Conservation (phyloP, 2,797 vertebrate genomes). For the Falco peregrinus region DNA sequence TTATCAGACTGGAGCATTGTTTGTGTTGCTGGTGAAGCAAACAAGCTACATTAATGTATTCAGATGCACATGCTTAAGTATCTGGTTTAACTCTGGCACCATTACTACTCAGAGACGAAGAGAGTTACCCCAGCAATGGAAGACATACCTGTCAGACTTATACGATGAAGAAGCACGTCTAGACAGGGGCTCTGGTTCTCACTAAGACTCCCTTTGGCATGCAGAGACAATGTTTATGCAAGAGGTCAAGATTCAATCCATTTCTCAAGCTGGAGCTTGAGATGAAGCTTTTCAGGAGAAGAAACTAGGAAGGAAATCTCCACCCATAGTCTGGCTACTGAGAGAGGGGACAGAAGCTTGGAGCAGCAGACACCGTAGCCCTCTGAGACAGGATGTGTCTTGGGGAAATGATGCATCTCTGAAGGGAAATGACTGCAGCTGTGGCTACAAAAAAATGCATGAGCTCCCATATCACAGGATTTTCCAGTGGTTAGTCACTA, state of each 20-base stretch:
- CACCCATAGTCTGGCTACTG: conserved; percentile 52
- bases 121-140: background rate
- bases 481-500: conserved; percentile 76
- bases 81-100: background rate
- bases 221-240: conserved; percentile 62
- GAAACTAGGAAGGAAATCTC: conserved; percentile 75
- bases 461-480: conserved; percentile 70
- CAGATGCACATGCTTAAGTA: background rate
- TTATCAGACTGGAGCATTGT: background rate
- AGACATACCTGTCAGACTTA: background rate
- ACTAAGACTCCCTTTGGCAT: conserved; percentile 38
- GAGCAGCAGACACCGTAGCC: conserved; percentile 56
- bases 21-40: background rate
- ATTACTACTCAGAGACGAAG: background rate
- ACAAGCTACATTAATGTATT: background rate
- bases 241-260: conserved; percentile 60
- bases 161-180: conserved; percentile 47
- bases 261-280: conserved; percentile 48
- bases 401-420: conserved; percentile 70
- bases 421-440: conserved; percentile 79
- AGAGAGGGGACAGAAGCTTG: conserved; percentile 25
- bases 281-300: conserved; percentile 55
- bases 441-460: conserved; percentile 50
- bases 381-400: conserved; percentile 77
- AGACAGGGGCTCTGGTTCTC: conserved; percentile 46